Conservation (phyloP, 2,888 invertebrate species). For the Catotricha subobsoleta region DNA sequence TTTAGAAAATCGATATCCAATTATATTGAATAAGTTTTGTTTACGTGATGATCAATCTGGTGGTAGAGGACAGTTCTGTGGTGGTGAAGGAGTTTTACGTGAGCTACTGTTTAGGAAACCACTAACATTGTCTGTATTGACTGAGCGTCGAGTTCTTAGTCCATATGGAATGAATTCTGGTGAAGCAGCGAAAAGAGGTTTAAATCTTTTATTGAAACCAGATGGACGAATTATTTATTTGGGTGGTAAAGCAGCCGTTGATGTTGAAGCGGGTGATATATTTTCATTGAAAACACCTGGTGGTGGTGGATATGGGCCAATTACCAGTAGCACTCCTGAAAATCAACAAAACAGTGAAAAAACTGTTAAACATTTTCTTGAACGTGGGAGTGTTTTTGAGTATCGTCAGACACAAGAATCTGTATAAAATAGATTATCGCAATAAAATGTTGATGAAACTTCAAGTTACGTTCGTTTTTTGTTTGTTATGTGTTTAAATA, state of each 20-base stretch:
- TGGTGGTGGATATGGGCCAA: conserved; percentile 73
- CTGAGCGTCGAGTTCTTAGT: conserved; percentile 74
- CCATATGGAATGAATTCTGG: conserved; percentile 87
- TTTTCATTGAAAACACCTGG: conserved; percentile 82
- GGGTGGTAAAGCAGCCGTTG: conserved; percentile 73
- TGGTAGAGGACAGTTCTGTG: conserved; percentile 44
- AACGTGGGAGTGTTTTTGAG: conserved; percentile 61
- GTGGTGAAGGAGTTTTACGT: conserved; percentile 83
- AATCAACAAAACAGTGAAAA: conserved; percentile 2
- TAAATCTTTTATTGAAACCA: conserved; percentile 54
- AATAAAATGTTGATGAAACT: too few species aligned
- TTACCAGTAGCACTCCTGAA: too few species aligned
- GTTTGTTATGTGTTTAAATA: too few species aligned
- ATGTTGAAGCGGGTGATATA: conserved; percentile 66
- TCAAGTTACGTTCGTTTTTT: too few species aligned
- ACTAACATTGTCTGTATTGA: conserved; percentile 77
- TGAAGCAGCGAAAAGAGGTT: conserved; percentile 50
- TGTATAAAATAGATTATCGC: too few species aligned
- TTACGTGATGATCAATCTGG: conserved; percentile 57
- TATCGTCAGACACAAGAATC: conserved; percentile 61
- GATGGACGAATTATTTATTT: conserved; percentile 69
- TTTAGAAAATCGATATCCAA: conserved; percentile 81
- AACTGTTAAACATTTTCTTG: conserved; percentile 33
- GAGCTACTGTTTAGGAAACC: conserved; percentile 70
- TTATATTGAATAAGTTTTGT: conserved; percentile 67